Evolutionary conservation across 2,113 vertebrate genomes (phyloP).

Genomic region (Piaya cayana): DNA sequence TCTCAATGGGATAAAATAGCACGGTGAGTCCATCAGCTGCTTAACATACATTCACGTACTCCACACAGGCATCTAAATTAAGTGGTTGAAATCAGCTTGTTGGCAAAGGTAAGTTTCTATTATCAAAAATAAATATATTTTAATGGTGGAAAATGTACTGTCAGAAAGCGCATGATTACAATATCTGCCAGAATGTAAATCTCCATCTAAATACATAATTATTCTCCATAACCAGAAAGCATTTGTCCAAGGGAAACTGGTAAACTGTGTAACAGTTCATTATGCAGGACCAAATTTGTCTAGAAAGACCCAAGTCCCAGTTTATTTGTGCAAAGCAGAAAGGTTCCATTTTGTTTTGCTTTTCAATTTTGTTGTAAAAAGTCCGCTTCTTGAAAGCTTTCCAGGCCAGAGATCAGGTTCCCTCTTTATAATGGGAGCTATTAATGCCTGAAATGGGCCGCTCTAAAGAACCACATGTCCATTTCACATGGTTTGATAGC

Average conservation of each 20-base stretch:
- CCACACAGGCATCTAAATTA: neutral
- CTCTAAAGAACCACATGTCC: conserved; percentile 77
- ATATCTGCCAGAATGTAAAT: conserved; percentile 30
- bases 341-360: conserved; percentile 58
- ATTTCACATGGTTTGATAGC: conserved; percentile 81
- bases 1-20: neutral
- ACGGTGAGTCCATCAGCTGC: neutral
- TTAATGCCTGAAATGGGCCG: conserved; percentile 62
- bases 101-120: neutral
- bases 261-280: conserved; percentile 42
- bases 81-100: neutral
- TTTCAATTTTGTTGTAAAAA: conserved; percentile 62
- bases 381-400: conserved; percentile 67
- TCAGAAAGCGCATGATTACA: neutral
- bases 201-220: conserved; percentile 43
- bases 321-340: conserved; percentile 36
- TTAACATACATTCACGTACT: rapidly evolving
- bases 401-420: conserved; percentile 56
- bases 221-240: conserved; percentile 18
- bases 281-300: conserved; percentile 45
- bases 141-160: neutral
- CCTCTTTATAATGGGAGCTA: conserved; percentile 62
- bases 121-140: neutral
- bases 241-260: conserved; percentile 19
- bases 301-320: conserved; percentile 43